Conservation (phyloP, 1,140 invertebrate species). For the Bombus cullumanus region DNA sequence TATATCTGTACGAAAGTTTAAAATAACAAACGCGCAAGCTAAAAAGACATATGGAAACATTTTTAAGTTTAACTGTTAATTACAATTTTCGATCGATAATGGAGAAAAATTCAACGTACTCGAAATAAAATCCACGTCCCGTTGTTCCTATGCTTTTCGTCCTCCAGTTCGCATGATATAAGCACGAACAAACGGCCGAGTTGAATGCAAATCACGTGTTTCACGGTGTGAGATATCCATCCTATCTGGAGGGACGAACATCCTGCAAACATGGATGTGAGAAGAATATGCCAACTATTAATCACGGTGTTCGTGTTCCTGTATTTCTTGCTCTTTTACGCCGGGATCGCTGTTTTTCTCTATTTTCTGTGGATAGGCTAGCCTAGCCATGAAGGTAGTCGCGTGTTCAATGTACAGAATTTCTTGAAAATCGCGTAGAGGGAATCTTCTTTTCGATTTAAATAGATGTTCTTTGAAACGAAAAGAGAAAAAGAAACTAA, state of each 20-base stretch:
- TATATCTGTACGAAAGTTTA: background rate
- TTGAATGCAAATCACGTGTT: conserved; percentile 40
- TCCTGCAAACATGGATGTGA: conserved; percentile 69
- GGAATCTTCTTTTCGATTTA: background rate
- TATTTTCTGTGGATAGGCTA: conserved; percentile 70
- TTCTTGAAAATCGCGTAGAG: background rate
- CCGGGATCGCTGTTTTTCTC: conserved; percentile 68
- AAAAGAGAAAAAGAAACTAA: background rate
- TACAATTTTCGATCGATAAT: background rate
- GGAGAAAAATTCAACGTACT: background rate
- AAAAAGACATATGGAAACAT: background rate
- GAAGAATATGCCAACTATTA: conserved; percentile 72
- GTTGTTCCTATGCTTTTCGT: background rate
- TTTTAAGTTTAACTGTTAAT: background rate
- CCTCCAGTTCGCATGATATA: conserved; percentile 32
- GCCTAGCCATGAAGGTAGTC: too few species aligned
- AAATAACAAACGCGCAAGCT: background rate
- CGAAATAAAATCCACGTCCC: background rate
- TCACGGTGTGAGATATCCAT: conserved; percentile 23
- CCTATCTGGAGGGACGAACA: conserved; percentile 1
- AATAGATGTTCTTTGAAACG: background rate
- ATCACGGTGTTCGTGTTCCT: conserved; percentile 72
- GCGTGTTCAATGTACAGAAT: too few species aligned
- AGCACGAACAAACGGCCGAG: conserved; percentile 10
- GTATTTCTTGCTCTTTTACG: conserved; percentile 79